Evolutionary conservation across 2,113 vertebrate genomes (phyloP), one percentile per base, ranked within the genome.

Genomic region (Dasyurus viverrinus): DNA sequence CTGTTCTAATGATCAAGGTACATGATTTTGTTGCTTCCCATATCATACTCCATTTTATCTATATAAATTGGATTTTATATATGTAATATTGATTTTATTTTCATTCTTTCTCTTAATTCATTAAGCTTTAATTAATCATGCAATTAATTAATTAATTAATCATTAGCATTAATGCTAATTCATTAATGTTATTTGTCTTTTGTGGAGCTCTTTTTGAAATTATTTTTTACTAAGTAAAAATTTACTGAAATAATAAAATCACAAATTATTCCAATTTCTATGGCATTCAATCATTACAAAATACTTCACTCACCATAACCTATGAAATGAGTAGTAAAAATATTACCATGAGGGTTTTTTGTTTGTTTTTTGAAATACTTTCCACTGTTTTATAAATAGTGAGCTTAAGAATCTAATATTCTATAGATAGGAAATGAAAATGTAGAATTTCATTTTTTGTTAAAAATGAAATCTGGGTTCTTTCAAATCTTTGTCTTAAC

Each of bases 401-500:
- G 30, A n/a, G 30, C 10, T n/a, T 76, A 76, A 54, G 53, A 54
- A 76, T 76, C 0, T 19, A 36, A 76, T n/a, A 60, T n/a, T 76
- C 14, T 68, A 14, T 76, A 5, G 36, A 76, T n/a, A n/a, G 68
- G 36, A 19, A 76, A 36, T n/a, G 14, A 19, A 76, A n/a, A 76
- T n/a, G 16, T 7, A 5, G 30, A n/a, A 76, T 76, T 76, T 76
- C 14, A 99, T 98, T 60, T 27, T 30, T 60, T 60, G 57, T 30
- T n/a, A n/a, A 76, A 76, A 19, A n/a, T n/a, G 19, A 76, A 76
- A n/a, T 36, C 36, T 76, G 4, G n/a, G n/a, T 19, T n/a, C 36
- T n/a, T n/a, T 76, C 68, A 76, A 76, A 76, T 76, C 98, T 99
- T 92, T 99, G 99, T 95, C 99, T 99, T 89, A 99, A 99, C 93